Conservation (phyloP, 2,888 invertebrate genomes). For the Leptodirus hochenwartii region DNA sequence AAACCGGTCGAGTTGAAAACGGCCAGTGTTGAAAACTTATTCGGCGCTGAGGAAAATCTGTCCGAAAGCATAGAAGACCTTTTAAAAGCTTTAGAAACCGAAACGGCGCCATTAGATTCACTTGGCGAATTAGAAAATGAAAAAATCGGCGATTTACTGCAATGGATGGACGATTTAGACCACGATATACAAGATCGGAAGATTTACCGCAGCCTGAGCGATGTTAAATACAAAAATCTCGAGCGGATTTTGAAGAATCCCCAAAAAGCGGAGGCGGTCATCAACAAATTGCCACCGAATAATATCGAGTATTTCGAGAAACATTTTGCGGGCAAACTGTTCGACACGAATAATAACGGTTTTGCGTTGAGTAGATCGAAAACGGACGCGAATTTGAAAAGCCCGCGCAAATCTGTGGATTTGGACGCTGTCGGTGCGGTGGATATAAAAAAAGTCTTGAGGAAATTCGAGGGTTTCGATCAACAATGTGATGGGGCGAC, state of each 20-base stretch:
- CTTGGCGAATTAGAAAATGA: conserved; percentile 15
- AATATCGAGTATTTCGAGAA: conserved; percentile 25
- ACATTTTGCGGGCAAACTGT: conserved; percentile 21
- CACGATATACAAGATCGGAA: conserved; percentile 19
- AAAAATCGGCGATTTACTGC: conserved; percentile 26
- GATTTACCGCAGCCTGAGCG: conserved; percentile 21
- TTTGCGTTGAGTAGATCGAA: conserved; percentile 22
- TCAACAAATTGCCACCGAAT: conserved; percentile 24
- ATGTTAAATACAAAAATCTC: conserved; percentile 25
- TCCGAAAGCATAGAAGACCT: conserved; percentile 28
- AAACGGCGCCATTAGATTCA: conserved; percentile 17
- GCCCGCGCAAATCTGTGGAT: conserved; percentile 22
- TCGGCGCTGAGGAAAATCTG: conserved; percentile 16
- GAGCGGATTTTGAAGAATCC: conserved; percentile 22
- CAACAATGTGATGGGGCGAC: conserved; percentile 10
- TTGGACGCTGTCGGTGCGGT: conserved; percentile 25
- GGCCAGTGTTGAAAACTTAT: conserved; percentile 12
- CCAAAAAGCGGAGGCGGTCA: conserved; percentile 18
- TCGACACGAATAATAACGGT: conserved; percentile 11
- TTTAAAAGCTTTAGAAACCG: conserved; percentile 24
- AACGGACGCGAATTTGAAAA: conserved; percentile 21
- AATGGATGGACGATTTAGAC: conserved; percentile 26
- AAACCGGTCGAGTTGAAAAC: conserved; percentile 22
- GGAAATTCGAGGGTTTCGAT: conserved; percentile 23
- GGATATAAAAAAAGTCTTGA: conserved; percentile 24